Evolutionary conservation across 2,797 vertebrate genomes (phyloP), one percentile per base, ranked within the genome.

Genomic region (Craterocephalus amniculus): DNA sequence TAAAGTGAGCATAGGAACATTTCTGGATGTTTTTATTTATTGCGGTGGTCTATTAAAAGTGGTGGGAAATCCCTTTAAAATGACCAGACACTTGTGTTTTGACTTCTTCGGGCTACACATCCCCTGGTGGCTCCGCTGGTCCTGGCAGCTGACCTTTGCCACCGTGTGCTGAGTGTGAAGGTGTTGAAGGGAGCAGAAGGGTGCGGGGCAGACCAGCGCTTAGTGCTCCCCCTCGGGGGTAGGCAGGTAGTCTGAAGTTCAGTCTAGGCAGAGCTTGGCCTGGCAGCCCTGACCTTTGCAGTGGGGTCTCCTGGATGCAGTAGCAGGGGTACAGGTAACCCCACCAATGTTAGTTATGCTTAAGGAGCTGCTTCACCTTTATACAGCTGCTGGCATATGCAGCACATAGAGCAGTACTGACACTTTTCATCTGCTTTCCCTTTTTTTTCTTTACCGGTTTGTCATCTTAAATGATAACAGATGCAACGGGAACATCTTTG

Each of bases 361-460:
- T 29, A 26, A 76, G 84, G 89, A 87, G 67, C 65, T 61, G 51
- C 59, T 82, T 91, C 84, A 91, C 90, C 89, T 92, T 91, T 89
- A 81, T 60, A 20, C 51, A 26, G 60, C 27, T 22, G 38, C 36
- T 8, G 43, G 18, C 1, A 35, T 58, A 66, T 83, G 16, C 38
- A 22, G 22, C 49, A 29, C 36, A 68, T 67, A 38, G 8, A 63
- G 24, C 26, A 27, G 13, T 4, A 40, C 58, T 78, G 78, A 58
- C 84, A 67, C 54, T 34, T 13, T 36, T 12, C 24, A 71, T 78
- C 24, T 45, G 36, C 66, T 66, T 45, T 18, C 62, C 20, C 48
- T 18, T 56, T 29, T 55, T 20, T 36, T 20, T 1, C 2, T 8
- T 24, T 24, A 6, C 40, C 18, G 26, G 51, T 24, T 56, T 48